Conservation (phyloP, 2,113 vertebrate genomes). For the Thryonomys swinderianus region DNA sequence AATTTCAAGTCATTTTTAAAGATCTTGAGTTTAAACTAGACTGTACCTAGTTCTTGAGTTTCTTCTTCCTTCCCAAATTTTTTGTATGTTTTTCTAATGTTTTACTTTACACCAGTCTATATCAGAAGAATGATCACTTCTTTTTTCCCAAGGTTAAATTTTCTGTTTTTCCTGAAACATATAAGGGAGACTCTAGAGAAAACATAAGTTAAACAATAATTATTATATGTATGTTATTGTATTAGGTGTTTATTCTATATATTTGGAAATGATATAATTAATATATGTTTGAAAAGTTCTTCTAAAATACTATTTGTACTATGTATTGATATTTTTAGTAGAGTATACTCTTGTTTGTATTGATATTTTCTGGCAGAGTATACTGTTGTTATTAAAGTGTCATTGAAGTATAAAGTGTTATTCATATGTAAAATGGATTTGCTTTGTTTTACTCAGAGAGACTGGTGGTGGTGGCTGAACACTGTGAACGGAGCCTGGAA, state of each 20-base stretch:
- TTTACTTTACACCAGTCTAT: constrained; percentile 35
- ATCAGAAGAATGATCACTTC: constrained; percentile 36
- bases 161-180: constrained; percentile 36
- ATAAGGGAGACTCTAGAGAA: constrained; percentile 21
- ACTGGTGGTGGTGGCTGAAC: constrained; percentile 96
- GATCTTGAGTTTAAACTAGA: background rate
- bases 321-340: background rate
- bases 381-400: constrained; percentile 49
- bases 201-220: background rate
- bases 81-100: background rate
- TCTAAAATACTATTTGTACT: background rate
- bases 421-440: constrained; percentile 53
- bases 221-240: constrained; percentile 15
- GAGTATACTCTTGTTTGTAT: constrained; percentile 1
- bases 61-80: background rate
- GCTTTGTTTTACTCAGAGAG: constrained; percentile 88
- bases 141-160: constrained; percentile 28
- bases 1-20: constrained; percentile 42
- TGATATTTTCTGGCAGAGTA: background rate
- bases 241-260: background rate
- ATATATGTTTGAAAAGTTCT: background rate
- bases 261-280: background rate
- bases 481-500: constrained; percentile 93
- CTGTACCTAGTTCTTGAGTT: background rate
- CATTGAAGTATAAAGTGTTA: background rate